phyloP scores from a whole-genome alignment of 2,797 vertebrate species.

The Myotis pilosus region DNA sequence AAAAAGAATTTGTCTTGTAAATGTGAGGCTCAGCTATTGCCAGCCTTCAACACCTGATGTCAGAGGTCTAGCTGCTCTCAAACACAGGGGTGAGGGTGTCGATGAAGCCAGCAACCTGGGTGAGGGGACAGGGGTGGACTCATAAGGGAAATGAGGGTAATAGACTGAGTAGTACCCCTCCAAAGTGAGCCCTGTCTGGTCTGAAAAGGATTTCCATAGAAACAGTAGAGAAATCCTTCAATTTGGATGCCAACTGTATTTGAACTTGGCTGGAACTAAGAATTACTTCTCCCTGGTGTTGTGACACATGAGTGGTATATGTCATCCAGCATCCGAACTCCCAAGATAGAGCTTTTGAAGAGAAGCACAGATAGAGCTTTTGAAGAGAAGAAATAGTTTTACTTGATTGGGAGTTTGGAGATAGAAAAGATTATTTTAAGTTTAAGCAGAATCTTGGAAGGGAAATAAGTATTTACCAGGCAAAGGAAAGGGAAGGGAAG shows the following conservation, averaged over 20 bases:
- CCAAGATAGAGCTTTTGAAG: not conserved
- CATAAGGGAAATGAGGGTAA: not conserved
- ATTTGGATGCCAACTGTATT: not conserved
- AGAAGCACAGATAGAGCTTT: not conserved
- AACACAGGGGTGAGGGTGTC: not conserved
- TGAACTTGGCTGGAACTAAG: not conserved
- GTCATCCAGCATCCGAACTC: not conserved
- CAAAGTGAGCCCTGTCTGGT: too few species aligned
- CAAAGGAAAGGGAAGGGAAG: rapidly evolving
- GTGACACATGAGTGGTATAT: not conserved
- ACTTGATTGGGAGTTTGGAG: not conserved
- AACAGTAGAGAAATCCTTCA: not conserved
- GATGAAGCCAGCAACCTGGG: not conserved
- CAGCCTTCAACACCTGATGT: not conserved
- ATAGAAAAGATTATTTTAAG: not conserved
- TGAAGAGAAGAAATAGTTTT: not conserved
- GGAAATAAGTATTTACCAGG: not conserved
- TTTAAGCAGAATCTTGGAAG: not conserved
- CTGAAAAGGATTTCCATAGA: not conserved
- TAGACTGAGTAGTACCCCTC: not conserved
- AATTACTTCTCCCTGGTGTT: not conserved
- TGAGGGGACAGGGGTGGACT: not conserved
- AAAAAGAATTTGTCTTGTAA: not conserved
- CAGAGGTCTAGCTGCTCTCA: not conserved
- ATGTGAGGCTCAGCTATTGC: not conserved